phyloP scores from a whole-genome alignment of 2,113 vertebrate species.

The Notechis scutatus region DNA sequence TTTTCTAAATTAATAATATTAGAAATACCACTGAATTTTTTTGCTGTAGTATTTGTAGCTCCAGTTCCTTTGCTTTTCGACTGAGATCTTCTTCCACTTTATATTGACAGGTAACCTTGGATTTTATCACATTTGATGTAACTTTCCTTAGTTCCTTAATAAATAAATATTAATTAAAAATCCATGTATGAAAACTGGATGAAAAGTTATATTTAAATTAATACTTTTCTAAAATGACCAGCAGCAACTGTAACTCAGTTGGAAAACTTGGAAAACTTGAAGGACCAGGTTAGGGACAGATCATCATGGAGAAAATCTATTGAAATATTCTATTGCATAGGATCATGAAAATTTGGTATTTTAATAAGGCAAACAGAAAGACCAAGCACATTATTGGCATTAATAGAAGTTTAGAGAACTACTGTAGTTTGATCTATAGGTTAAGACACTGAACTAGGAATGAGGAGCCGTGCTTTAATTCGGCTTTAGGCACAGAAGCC shows the following conservation, averaged over 20 bases:
- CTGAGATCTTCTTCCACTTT: conserved; percentile 70
- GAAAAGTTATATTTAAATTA: conserved; percentile 48
- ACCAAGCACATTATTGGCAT: neutral
- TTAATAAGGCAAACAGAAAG: neutral
- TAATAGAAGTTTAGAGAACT: neutral
- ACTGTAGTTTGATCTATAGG: neutral
- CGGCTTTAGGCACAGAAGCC: neutral
- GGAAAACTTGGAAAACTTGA: neutral
- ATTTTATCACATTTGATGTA: conserved; percentile 79
- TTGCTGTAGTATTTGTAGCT: conserved; percentile 79
- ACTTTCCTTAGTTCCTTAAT: conserved; percentile 84
- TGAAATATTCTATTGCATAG: neutral
- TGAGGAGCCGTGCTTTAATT: neutral
- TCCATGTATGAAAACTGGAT: conserved; percentile 59
- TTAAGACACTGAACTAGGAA: neutral
- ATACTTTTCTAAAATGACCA: conserved; percentile 22
- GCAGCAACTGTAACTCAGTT: neutral
- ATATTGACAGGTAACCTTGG: conserved; percentile 74
- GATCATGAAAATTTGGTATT: neutral
- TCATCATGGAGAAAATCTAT: neutral
- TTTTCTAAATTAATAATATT: neutral
- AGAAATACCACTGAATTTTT: conserved; percentile 80
- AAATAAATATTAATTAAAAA: conserved; percentile 65
- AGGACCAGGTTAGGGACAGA: neutral
- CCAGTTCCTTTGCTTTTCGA: conserved; percentile 74